phyloP scores from a whole-genome alignment of 2,113 vertebrate genomes.

The Paramisgurnus dabryanus region DNA sequence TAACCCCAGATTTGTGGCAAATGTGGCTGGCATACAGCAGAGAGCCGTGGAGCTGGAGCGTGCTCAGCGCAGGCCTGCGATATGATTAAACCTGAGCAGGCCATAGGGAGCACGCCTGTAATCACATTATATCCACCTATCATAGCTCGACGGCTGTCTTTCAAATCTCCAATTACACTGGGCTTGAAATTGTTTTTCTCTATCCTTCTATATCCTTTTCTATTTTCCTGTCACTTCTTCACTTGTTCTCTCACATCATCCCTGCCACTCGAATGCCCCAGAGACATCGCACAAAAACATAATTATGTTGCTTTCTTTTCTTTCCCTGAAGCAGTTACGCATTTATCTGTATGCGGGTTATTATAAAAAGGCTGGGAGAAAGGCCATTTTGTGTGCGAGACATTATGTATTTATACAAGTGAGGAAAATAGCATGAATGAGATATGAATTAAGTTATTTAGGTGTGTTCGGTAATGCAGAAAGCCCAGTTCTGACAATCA shows the following conservation, averaged over 20 bases:
- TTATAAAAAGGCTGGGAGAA: neutral
- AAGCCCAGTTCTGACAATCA: too few relatives aligned
- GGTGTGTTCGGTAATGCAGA: too few relatives aligned
- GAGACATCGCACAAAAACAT: neutral
- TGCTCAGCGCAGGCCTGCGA: neutral
- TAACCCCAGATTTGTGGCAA: neutral
- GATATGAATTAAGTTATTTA: neutral
- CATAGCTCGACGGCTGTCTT: conserved; percentile 42
- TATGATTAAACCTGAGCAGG: conserved; percentile 24
- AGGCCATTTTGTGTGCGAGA: neutral
- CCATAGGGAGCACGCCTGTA: conserved; percentile 29
- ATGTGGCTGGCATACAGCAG: neutral
- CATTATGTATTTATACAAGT: neutral
- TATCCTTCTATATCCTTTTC: conserved; percentile 18
- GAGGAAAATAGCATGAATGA: neutral
- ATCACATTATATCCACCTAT: conserved; percentile 41
- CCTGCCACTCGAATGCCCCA: neutral
- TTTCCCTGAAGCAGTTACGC: neutral
- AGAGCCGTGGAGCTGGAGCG: neutral
- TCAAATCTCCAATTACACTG: conserved; percentile 47
- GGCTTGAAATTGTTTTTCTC: conserved; percentile 23
- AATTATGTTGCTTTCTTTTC: conserved; percentile 34
- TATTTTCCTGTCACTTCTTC: conserved; percentile 16
- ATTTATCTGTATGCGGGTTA: neutral
- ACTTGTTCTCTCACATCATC: conserved; percentile 17